Evolutionary conservation across 2,888 invertebrate genomes (phyloP).

Genomic region (Noctua pronuba): DNA sequence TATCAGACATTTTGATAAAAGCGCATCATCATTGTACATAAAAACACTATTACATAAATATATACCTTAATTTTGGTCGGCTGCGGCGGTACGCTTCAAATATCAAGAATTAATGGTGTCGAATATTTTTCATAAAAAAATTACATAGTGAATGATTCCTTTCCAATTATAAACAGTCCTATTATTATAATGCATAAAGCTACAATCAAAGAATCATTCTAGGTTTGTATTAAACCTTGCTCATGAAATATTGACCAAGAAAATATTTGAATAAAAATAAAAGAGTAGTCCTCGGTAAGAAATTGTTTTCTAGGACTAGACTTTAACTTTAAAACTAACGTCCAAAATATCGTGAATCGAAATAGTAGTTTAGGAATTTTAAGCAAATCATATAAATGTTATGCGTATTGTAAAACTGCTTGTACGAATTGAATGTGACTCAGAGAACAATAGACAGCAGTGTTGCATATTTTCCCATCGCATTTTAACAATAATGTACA

Average conservation of each 20-base stretch:
- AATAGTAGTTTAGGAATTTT: neutral
- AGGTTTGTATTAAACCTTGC: constrained; percentile 23
- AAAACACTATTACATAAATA: constrained; percentile 47
- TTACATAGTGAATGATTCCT: constrained; percentile 27
- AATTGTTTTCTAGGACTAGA: neutral
- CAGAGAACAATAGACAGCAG: constrained; percentile 27
- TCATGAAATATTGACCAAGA: constrained; percentile 17
- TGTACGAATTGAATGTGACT: constrained; percentile 30
- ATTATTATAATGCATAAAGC: constrained; percentile 34
- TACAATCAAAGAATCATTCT: constrained; percentile 46
- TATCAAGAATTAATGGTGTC: constrained; percentile 48
- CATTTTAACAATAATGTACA: constrained; percentile 51
- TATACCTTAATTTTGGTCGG: constrained; percentile 64
- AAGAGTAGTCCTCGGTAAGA: neutral
- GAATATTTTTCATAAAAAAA: constrained; percentile 19
- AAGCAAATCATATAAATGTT: constrained; percentile 24
- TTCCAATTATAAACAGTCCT: constrained; percentile 26
- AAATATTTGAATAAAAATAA: neutral
- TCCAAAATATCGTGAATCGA: neutral
- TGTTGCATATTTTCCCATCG: constrained; percentile 15
- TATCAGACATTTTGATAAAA: constrained; percentile 72
- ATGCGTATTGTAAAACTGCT: constrained; percentile 19
- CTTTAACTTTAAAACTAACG: neutral
- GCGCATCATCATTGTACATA: constrained; percentile 52
- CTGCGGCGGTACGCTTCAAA: constrained; percentile 64